Conservation (phyloP, 2,797 vertebrate species). For the Enteromius paludinosus region DNA sequence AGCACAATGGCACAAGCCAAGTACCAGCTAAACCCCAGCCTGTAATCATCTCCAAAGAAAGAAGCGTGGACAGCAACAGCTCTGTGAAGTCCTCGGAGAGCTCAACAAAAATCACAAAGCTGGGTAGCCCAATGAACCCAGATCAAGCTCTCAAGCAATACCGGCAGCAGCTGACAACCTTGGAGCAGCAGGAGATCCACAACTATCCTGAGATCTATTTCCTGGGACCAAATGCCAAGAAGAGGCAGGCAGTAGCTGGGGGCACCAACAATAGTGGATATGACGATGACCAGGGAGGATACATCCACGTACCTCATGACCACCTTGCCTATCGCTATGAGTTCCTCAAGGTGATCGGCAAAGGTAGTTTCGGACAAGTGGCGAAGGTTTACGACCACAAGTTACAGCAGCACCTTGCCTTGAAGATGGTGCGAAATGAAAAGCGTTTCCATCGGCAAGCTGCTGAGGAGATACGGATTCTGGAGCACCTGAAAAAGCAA, state of each 20-base stretch:
- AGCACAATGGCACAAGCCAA: slow-evolving; percentile 74
- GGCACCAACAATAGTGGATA: slow-evolving; percentile 93
- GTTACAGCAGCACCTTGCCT: slow-evolving; percentile 90
- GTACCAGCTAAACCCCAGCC: slow-evolving; percentile 76
- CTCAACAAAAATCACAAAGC: slow-evolving; percentile 75
- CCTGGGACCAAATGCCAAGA: slow-evolving; percentile 94
- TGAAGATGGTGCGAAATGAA: slow-evolving; percentile 98
- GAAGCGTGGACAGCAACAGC: slow-evolving; percentile 79
- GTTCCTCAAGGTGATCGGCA: slow-evolving; percentile 97
- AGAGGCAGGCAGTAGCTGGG: slow-evolving; percentile 87
- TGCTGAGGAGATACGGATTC: slow-evolving; percentile 94
- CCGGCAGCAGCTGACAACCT: slow-evolving; percentile 86
- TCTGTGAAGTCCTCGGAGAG: slow-evolving; percentile 70
- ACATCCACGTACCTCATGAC: slow-evolving; percentile 93
- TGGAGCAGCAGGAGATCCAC: slow-evolving; percentile 92
- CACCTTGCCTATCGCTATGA: slow-evolving; percentile 96
- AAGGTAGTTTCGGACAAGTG: slow-evolving; percentile 97
- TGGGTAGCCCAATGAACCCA: slow-evolving; percentile 80
- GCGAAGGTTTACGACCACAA: slow-evolving; percentile 98
- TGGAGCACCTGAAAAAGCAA: slow-evolving; percentile 96
- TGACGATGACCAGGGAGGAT: slow-evolving; percentile 94
- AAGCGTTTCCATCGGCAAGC: slow-evolving; percentile 97
- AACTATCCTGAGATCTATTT: slow-evolving; percentile 91
- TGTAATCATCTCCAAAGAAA: slow-evolving; percentile 81
- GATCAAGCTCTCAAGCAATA: slow-evolving; percentile 93